These are phyloP conservation scores for Beroe ovata DNA, from an alignment of 37 sponge, comb jelly and placozoan genomes.

Conservation along the genomic window DNA sequence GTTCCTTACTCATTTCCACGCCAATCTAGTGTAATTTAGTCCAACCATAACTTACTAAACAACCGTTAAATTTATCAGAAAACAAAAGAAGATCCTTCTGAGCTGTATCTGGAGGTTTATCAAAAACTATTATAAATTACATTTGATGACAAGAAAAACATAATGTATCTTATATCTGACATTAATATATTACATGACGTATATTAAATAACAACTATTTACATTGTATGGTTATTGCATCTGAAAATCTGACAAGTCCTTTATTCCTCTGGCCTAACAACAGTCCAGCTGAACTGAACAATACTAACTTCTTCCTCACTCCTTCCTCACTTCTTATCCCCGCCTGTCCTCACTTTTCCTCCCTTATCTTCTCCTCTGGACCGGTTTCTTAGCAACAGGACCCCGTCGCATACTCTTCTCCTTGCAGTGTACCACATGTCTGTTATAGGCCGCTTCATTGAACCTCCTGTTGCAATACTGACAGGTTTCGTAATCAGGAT, in stretches of 20 bases:
- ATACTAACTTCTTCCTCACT: background rate
- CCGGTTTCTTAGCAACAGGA: background rate
- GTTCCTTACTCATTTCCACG: no score
- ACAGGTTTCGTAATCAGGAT: constrained; percentile 1
- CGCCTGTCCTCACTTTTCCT: background rate
- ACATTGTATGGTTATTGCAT: no score
- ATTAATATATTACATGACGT: background rate
- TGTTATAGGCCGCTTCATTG: background rate
- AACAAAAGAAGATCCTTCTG: no score
- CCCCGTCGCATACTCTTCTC: background rate
- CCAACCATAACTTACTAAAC: no score
- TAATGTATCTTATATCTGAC: background rate
- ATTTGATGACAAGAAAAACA: no score
- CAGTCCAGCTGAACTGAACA: constrained; percentile 2
- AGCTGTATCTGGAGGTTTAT: no score
- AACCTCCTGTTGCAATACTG: constrained; percentile 15
- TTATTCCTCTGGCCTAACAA: no score
- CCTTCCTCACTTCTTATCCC: background rate
- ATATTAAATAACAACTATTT: no score
- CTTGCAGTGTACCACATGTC: background rate
- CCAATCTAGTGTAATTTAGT: no score
- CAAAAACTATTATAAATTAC: background rate
- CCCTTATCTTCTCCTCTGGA: background rate
- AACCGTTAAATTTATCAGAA: no score
- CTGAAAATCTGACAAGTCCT: no score